phyloP scores from a whole-genome alignment of 2,888 invertebrate genomes.

The Heteromurus nitidus region DNA sequence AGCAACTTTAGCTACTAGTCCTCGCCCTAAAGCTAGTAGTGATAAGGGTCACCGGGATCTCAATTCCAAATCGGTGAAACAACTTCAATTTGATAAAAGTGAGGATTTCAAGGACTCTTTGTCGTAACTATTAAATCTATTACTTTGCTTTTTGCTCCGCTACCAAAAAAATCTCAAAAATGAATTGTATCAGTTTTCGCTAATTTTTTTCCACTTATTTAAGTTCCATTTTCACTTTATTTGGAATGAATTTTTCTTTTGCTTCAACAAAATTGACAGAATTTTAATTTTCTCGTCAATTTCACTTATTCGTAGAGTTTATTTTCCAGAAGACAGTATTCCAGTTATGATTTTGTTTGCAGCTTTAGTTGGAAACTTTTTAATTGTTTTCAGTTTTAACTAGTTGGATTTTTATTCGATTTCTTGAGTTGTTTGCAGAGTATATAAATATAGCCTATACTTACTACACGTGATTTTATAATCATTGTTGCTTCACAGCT shows the following conservation, averaged over 20 bases:
- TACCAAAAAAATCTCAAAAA: neutral
- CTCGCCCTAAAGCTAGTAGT: slow-evolving; percentile 74
- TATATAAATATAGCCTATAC: too few relatives aligned
- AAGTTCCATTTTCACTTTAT: neutral
- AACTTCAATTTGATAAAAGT: slow-evolving; percentile 73
- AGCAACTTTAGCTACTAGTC: slow-evolving; percentile 74
- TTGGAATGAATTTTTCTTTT: neutral
- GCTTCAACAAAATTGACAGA: too few relatives aligned
- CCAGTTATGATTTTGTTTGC: too few relatives aligned
- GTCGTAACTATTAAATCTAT: slow-evolving; percentile 66
- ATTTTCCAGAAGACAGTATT: too few relatives aligned
- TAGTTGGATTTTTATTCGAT: too few relatives aligned
- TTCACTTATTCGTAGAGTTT: neutral
- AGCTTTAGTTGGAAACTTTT: too few relatives aligned
- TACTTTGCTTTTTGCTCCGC: slow-evolving; percentile 62
- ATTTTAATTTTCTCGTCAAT: too few relatives aligned
- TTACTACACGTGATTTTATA: too few relatives aligned
- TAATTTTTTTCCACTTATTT: neutral
- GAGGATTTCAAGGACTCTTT: slow-evolving; percentile 73
- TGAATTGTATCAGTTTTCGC: neutral
- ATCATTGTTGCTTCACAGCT: too few relatives aligned
- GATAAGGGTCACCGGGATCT: slow-evolving; percentile 74
- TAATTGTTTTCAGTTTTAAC: too few relatives aligned
- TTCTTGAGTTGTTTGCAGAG: too few relatives aligned
- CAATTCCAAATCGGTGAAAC: slow-evolving; percentile 74